These are phyloP conservation scores for Chamaetylas fuelleborni DNA, from an alignment of 2,113 vertebrate species.

Conservation along the genomic window DNA sequence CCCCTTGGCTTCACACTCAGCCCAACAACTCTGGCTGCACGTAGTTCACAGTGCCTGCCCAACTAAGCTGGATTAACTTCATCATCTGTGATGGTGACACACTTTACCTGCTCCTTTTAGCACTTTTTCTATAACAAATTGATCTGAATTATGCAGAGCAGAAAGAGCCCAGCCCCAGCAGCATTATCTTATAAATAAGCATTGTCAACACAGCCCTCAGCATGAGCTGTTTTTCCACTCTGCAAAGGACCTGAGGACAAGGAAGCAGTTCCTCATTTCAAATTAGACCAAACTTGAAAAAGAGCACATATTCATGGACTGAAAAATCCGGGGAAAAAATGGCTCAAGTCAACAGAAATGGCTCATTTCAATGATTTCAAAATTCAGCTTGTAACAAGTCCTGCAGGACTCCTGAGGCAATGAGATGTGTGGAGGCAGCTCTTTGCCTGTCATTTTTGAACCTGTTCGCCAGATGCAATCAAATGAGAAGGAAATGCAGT, in stretches of 20 bases:
- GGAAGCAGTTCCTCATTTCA: conserved; percentile 13
- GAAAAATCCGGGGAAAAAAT: background rate
- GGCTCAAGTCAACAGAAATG: conserved; percentile 10
- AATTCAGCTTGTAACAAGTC: background rate
- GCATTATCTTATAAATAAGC: conserved; percentile 11
- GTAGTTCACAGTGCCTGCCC: background rate
- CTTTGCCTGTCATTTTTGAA: background rate
- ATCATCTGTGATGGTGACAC: background rate
- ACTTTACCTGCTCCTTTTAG: background rate
- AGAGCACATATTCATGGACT: conserved; percentile 5
- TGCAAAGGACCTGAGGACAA: conserved; percentile 5
- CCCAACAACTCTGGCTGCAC: background rate
- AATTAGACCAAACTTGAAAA: conserved; percentile 22
- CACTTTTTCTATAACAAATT: background rate
- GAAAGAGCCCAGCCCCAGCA: background rate
- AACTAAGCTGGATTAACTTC: background rate
- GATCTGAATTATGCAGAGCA: conserved; percentile 11
- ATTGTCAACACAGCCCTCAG: conserved; percentile 35
- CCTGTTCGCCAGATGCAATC: background rate
- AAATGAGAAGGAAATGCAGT: background rate
- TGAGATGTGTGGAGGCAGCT: background rate
- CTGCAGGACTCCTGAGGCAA: background rate
- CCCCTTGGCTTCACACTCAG: background rate
- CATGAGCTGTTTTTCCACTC: conserved; percentile 10
- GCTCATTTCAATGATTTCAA: conserved; percentile 16